Conservation (phyloP, 2,888 invertebrate species). For the Stictocephala bisonia region DNA sequence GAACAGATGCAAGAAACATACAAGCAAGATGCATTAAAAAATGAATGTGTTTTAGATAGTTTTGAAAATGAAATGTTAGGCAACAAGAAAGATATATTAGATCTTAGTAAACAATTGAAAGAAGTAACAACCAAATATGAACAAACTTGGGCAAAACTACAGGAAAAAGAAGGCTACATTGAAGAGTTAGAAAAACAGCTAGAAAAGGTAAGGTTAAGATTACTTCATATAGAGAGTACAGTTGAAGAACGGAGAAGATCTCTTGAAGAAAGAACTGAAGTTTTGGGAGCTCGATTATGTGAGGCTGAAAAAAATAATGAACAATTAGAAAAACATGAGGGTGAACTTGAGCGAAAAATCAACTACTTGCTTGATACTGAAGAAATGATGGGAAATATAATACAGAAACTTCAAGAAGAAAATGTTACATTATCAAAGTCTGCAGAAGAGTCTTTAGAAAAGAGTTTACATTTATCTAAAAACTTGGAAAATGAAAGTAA, state of each 20-base stretch:
- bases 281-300: constrained; percentile 72
- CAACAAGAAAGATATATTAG: constrained; percentile 64
- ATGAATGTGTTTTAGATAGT: constrained; percentile 64
- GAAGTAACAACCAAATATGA: constrained; percentile 47
- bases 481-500: constrained; percentile 17
- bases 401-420: constrained; percentile 31
- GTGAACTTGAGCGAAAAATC: constrained; percentile 70
- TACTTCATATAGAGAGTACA: constrained; percentile 65
- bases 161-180: constrained; percentile 79
- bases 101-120: constrained; percentile 47
- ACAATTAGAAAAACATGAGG: constrained; percentile 73
- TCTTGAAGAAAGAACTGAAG: constrained; percentile 72
- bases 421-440: constrained; percentile 30
- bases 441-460: constrained; percentile 3
- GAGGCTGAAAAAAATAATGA: constrained; percentile 70
- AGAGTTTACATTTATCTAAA: not conserved
- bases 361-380: constrained; percentile 67
- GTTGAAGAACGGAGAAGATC: constrained; percentile 72
- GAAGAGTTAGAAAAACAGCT: constrained; percentile 76
- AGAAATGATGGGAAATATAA: constrained; percentile 64
- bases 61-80: constrained; percentile 59
- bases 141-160: constrained; percentile 70
- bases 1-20: constrained; percentile 51
- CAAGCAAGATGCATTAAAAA: constrained; percentile 51
- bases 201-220: constrained; percentile 50